These are phyloP conservation scores for Protula sp. DNA, from an alignment of 2,888 invertebrate genomes.

Conservation along the genomic window DNA sequence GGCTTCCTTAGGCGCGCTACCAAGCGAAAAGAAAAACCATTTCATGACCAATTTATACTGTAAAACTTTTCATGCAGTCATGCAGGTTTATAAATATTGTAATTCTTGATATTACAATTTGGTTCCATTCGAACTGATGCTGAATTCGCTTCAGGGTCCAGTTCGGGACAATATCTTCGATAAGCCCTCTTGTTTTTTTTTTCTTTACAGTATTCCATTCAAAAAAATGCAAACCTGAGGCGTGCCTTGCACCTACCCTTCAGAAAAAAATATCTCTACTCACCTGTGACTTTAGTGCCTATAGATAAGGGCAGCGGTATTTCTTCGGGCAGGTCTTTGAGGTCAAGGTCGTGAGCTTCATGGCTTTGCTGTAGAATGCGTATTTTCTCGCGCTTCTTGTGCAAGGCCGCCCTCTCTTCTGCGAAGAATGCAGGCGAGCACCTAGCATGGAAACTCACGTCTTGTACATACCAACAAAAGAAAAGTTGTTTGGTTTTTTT, in stretches of 20 bases:
- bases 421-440: constrained; percentile 75
- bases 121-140: no score
- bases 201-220: no score
- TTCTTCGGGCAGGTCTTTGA: constrained; percentile 87
- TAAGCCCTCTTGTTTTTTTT: no score
- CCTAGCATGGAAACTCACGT: constrained; percentile 27
- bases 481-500: no score
- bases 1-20: constrained; percentile 84
- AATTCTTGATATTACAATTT: no score
- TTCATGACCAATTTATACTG: neutral
- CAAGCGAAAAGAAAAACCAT: no score
- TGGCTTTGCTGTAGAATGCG: constrained; percentile 88
- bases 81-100: no score
- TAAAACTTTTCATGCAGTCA: neutral
- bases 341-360: constrained; percentile 60
- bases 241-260: no score
- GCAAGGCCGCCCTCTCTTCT: constrained; percentile 86
- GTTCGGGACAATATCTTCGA: no score
- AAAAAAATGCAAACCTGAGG: no score
- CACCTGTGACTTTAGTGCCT: constrained; percentile 74
- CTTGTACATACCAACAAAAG: neutral
- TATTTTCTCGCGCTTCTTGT: constrained; percentile 84
- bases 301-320: constrained; percentile 91
- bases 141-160: no score
- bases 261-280: no score